These are phyloP conservation scores for Polyergus mexicanus DNA, from an alignment of 1,140 invertebrate species.

Conservation along the genomic window DNA sequence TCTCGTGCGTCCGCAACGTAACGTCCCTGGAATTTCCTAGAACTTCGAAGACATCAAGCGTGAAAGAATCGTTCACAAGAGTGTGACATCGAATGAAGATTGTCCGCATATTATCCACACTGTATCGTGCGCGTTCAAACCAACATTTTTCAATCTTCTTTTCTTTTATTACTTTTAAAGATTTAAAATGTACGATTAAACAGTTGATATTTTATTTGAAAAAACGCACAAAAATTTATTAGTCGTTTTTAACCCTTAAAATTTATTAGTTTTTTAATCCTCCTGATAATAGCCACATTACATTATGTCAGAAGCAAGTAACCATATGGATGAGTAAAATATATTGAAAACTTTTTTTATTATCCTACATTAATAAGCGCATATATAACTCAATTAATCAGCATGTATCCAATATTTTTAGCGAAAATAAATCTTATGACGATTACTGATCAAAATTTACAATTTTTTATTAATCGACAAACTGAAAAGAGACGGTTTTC, in stretches of 20 bases:
- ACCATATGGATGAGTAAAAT: too few species aligned
- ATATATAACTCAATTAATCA: too few species aligned
- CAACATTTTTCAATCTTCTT: neutral
- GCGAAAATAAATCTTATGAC: too few species aligned
- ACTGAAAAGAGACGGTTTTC: too few species aligned
- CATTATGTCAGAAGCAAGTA: too few species aligned
- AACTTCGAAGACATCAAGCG: constrained; percentile 62
- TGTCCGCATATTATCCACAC: constrained; percentile 31
- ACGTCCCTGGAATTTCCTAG: constrained; percentile 65
- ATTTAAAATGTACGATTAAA: neutral
- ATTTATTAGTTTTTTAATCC: neutral
- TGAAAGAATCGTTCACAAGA: constrained; percentile 27
- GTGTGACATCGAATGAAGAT: constrained; percentile 63
- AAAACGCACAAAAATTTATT: neutral
- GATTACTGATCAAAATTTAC: too few species aligned
- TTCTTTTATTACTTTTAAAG: neutral
- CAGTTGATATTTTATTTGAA: neutral
- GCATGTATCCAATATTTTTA: too few species aligned
- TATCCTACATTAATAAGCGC: too few species aligned
- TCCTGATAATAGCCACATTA: too few species aligned
- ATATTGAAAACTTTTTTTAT: too few species aligned
- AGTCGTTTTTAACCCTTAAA: neutral
- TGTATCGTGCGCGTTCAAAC: neutral
- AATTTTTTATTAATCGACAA: too few species aligned
- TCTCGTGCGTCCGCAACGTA: constrained; percentile 57